Conservation (phyloP, 2,888 invertebrate species). For the Biston stratarius region DNA sequence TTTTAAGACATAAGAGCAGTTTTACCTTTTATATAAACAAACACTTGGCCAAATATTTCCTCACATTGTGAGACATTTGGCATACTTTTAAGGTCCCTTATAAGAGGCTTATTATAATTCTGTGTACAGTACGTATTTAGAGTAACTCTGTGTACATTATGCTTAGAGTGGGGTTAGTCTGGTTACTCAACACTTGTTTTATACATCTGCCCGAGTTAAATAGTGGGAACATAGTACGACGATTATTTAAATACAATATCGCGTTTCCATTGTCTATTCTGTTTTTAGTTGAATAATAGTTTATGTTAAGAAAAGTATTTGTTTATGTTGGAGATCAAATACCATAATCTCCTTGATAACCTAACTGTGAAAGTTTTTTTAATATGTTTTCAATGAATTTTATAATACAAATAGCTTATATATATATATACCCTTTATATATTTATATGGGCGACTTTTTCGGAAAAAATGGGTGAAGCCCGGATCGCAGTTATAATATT, state of each 20-base stretch:
- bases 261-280: slow-evolving; percentile 37
- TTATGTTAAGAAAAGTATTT: no score
- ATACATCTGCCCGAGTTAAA: slow-evolving; percentile 51
- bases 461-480: no score
- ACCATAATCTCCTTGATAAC: no score
- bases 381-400: no score
- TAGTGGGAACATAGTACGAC: slow-evolving; percentile 45
- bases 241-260: slow-evolving; percentile 28
- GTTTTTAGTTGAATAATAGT: no score
- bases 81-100: neutral
- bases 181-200: slow-evolving; percentile 56
- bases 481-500: no score
- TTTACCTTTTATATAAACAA: neutral
- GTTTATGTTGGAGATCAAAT: no score
- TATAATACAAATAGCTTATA: no score
- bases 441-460: no score
- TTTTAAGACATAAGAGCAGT: neutral
- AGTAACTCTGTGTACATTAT: slow-evolving; percentile 21
- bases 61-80: slow-evolving; percentile 17
- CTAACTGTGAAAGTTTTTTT: no score
- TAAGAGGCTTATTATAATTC: slow-evolving; percentile 5
- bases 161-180: slow-evolving; percentile 29
- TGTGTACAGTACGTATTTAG: slow-evolving; percentile 8
- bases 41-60: slow-evolving; percentile 19
- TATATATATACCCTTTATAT: no score